Evolutionary conservation across 2,888 invertebrate genomes (phyloP).

Genomic region (Hipparchia sbordonii): DNA sequence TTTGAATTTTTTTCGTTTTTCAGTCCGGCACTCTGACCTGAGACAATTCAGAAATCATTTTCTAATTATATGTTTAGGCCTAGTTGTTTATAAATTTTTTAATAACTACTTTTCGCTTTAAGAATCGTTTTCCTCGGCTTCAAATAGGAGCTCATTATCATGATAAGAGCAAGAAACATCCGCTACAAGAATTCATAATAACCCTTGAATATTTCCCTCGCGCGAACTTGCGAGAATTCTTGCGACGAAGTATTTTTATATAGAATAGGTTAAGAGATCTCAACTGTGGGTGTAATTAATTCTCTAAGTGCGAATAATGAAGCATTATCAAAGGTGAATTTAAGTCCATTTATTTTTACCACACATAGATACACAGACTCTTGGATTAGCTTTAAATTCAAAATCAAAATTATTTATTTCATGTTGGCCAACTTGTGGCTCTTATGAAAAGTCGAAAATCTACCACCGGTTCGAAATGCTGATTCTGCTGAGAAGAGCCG

Average conservation of each 20-base stretch:
- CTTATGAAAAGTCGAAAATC: no score
- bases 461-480: no score
- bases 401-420: no score
- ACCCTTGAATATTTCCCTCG: background rate
- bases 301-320: background rate
- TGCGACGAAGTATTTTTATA: constrained; percentile 10
- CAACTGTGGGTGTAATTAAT: background rate
- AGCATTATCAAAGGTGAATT: background rate
- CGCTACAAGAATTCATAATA: constrained; percentile 16
- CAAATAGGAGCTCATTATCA: constrained; percentile 16
- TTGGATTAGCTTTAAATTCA: no score
- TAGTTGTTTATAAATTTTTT: background rate
- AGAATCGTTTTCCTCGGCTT: background rate
- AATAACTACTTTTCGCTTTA: background rate
- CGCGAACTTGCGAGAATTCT: constrained; percentile 5
- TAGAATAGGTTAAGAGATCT: constrained; percentile 7
- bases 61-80: background rate
- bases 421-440: no score
- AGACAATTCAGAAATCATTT: no score
- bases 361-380: no score
- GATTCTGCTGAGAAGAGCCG: no score
- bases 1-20: no score
- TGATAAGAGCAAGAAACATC: constrained; percentile 13
- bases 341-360: no score
- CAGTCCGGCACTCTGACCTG: no score